Conservation (phyloP, 2,797 vertebrate species). For the Lithobates pipiens region DNA sequence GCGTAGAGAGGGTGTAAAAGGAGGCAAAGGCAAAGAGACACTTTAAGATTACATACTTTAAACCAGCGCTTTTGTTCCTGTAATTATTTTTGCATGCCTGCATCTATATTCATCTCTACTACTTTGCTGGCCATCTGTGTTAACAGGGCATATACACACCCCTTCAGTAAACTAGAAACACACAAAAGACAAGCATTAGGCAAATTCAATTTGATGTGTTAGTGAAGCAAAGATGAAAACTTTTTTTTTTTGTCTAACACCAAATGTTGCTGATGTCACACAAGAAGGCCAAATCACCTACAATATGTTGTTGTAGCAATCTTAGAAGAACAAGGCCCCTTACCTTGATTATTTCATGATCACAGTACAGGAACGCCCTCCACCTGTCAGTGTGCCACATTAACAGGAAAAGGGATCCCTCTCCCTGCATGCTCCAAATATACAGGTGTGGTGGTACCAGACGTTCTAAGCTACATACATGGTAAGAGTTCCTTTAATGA, state of each 20-base stretch:
- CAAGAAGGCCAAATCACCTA: not conserved
- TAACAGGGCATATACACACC: not conserved
- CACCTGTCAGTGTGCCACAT: constrained; percentile 15
- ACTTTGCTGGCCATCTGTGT: not conserved
- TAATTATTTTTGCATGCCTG: not conserved
- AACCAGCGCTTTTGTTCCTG: not conserved
- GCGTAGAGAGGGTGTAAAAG: too few relatives aligned
- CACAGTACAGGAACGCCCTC: not conserved
- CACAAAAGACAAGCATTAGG: not conserved
- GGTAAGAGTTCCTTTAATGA: not conserved
- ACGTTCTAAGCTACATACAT: not conserved
- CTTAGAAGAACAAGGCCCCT: not conserved
- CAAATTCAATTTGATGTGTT: not conserved
- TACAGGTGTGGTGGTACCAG: not conserved
- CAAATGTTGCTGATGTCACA: not conserved
- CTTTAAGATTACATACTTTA: too few relatives aligned
- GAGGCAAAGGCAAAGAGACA: too few relatives aligned
- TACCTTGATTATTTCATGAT: not conserved
- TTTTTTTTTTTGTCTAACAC: not conserved
- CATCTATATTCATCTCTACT: not conserved
- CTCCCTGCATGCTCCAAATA: not conserved
- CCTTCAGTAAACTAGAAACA: not conserved
- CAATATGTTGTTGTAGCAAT: not conserved
- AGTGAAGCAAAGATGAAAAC: not conserved
- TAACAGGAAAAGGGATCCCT: constrained; percentile 37